Percentiles rank a stretch among this genome's conserved stretches.
Evolutionary conservation across 2,888 invertebrate species (phyloP).

Genomic region (Parnassius orleans): DNA sequence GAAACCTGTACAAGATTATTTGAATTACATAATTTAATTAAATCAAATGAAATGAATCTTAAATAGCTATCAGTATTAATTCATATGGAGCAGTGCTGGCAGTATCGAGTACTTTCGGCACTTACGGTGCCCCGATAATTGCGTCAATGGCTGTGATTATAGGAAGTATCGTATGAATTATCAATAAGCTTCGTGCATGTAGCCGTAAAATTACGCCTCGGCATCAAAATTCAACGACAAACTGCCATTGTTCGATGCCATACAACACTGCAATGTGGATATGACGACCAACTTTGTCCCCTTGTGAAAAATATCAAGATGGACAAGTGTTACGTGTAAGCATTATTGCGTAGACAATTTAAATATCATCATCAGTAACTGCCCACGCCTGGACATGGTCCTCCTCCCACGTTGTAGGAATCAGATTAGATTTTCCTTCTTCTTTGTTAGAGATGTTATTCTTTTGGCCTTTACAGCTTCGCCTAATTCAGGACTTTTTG

Average conservation of each 20-base stretch:
- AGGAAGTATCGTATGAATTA: slow-evolving; percentile 26
- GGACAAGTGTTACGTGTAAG: background rate
- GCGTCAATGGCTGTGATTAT: slow-evolving; percentile 26
- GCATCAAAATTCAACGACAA: slow-evolving; percentile 64
- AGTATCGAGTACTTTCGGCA: no score
- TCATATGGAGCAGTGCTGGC: no score
- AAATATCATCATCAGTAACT: background rate
- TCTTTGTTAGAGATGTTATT: no score
- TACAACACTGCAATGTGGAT: slow-evolving; percentile 38
- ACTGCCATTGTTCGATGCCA: slow-evolving; percentile 64
- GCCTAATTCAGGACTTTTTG: no score
- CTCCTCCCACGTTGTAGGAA: background rate
- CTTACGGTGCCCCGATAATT: slow-evolving; percentile 11
- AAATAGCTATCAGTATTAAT: no score
- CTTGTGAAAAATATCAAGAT: slow-evolving; percentile 1
- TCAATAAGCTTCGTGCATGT: slow-evolving; percentile 21
- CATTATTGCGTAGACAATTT: slow-evolving; percentile 1
- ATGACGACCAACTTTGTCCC: slow-evolving; percentile 33
- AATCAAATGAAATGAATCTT: no score
- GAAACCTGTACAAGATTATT: no score
- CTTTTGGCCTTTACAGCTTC: no score
- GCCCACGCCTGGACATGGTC: background rate
- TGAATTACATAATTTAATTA: no score
- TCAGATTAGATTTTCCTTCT: no score
- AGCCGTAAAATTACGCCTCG: slow-evolving; percentile 19